These are phyloP conservation scores for Lampropteryx suffumata DNA, from an alignment of 2,888 invertebrate genomes.

Conservation along the genomic window DNA sequence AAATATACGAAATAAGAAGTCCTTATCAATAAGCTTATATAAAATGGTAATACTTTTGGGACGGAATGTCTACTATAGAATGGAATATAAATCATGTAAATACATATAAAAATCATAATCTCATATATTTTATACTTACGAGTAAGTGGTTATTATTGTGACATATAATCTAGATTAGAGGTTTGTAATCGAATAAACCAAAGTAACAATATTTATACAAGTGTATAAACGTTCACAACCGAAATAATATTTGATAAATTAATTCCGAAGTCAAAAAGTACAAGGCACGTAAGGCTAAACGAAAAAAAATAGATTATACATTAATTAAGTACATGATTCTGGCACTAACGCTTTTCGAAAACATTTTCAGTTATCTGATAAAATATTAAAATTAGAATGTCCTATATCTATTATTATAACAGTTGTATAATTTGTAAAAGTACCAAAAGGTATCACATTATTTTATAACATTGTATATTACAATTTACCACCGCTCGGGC, in stretches of 20 bases:
- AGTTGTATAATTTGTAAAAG: constrained; percentile 34
- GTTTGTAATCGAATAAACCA: constrained; percentile 9
- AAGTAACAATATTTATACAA: constrained; percentile 1
- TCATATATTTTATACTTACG: constrained; percentile 34
- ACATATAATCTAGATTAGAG: constrained; percentile 15
- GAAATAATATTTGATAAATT: constrained; percentile 24
- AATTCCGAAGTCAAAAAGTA: constrained; percentile 18
- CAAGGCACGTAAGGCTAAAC: constrained; percentile 27
- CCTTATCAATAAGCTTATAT: constrained; percentile 34
- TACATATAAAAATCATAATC: constrained; percentile 33
- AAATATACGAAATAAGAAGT: constrained; percentile 28
- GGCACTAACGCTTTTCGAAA: constrained; percentile 12
- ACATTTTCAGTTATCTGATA: constrained; percentile 3
- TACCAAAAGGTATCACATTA: constrained; percentile 31
- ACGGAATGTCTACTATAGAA: constrained; percentile 61
- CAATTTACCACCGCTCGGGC: constrained; percentile 76
- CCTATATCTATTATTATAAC: constrained; percentile 24
- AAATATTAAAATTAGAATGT: constrained; percentile 8
- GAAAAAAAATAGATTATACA: constrained; percentile 7
- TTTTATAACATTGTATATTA: constrained; percentile 15
- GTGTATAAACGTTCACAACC: constrained; percentile 27
- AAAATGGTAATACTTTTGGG: constrained; percentile 70
- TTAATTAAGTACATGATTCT: constrained; percentile 14
- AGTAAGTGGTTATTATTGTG: constrained; percentile 42
- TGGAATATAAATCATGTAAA: constrained; percentile 24